Evolutionary conservation across 2,113 vertebrate species (phyloP).

Genomic region (Pica pica): DNA sequence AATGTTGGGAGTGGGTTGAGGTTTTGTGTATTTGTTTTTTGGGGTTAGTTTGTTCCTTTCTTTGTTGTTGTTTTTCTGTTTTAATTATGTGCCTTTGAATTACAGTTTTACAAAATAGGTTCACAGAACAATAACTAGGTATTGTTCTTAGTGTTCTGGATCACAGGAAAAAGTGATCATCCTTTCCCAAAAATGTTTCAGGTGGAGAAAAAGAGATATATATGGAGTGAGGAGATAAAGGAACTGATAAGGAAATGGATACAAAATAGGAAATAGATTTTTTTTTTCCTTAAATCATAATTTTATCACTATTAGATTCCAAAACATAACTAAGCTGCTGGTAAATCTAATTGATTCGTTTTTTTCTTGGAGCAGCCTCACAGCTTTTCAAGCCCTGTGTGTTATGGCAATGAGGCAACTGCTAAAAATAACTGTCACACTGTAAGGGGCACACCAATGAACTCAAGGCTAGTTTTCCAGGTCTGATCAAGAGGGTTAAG

Average conservation of each 20-base stretch:
- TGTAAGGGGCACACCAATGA: neutral
- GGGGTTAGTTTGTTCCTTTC: accelerated
- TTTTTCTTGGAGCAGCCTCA: neutral
- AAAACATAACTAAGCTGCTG: neutral
- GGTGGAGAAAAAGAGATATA: neutral
- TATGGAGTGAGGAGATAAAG: neutral
- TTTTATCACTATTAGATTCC: neutral
- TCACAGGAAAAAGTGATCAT: neutral
- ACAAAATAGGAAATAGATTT: neutral
- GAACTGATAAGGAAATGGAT: neutral
- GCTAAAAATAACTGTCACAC: neutral
- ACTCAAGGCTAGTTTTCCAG: neutral
- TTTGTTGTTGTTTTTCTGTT: neutral
- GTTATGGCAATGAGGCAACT: neutral
- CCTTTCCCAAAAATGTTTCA: neutral
- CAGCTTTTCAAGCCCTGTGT: neutral
- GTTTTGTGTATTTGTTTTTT: neutral
- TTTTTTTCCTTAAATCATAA: neutral
- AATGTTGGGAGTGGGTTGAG: neutral
- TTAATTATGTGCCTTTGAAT: neutral
- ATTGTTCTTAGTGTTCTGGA: neutral
- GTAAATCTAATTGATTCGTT: neutral
- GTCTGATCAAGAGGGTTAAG: neutral
- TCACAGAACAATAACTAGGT: neutral
- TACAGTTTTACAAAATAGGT: neutral